Evolutionary conservation across 2,797 vertebrate species (phyloP), one percentile per base, ranked within the genome.

Genomic region (Petrocephalus schoutedeni): DNA sequence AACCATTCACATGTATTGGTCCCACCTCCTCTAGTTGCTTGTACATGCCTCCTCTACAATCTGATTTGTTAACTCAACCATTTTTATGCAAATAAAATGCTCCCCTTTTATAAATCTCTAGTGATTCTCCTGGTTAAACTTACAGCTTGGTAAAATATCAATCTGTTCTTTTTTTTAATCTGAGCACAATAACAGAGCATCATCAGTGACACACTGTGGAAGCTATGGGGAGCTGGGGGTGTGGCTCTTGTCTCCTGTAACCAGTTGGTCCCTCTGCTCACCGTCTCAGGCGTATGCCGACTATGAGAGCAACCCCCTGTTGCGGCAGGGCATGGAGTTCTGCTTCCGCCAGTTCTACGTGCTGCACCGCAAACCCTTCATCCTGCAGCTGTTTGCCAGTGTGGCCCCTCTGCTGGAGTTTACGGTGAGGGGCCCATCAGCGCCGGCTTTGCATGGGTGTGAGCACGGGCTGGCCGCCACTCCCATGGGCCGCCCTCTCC

Each of bases 261-360:
- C 57, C 57, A 9, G 8, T 61, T 2, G 85, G 88, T 89, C 85
- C 89, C 36, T 82, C 64, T 0, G 12, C 4, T 57, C 80, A 2
- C 80, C 49, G 19, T 5, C 41, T 14, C 88, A 99, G 98, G 98
- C 98, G 0, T 99, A 99, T 0, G 96, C 98, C 0, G 98, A 99
- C 94, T 99, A 99, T 0, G 98, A 99, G 91, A 99, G 98, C 92
- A 98, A 99, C 91, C 98, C 98, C 0, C 93, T 98, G 89, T 92
- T 99, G 88, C 97, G 98, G 53, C 97, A 97, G 91, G 98, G 97
- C 3, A 98, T 99, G 0, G 98, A 99, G 92, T 99, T 99, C 89
- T 98, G 98, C 1, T 99, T 98, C 91, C 95, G 97, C 3, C 98
- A 99, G 94, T 99, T 99, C 94, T 99, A 99, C 45, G 91, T 99